Base-by-base conservation (phyloP, 2,888 invertebrate species). In the Trachelus iudaicus region DNA sequence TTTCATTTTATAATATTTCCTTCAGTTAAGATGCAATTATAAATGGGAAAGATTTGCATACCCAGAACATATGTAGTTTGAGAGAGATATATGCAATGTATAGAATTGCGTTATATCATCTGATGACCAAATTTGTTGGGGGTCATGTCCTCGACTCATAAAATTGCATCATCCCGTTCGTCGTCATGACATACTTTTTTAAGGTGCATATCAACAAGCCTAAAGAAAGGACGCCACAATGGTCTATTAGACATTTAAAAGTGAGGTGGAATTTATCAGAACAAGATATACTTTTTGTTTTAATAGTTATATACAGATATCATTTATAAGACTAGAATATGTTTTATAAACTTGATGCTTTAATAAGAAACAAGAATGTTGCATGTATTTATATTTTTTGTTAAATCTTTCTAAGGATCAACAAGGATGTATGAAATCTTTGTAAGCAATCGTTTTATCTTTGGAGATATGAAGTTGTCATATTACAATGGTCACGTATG, bases 101-200 rank as follows among this genome's bases (percentile, higher is more conserved):
- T 56, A 56, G 23, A 56, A 56, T 56, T 23, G 56, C 23, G 56
- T 56, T 56, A 56, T 56, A 56, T 56, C 56, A 56, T 56, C 35
- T 23, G 31, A 75, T 74, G 77, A 77, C 35, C 69, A 77, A 77
- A 77, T 34, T 34, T 15, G 37, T 77, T 34, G 74, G 35, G 37
- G 76, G 77, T 69, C 34, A 56, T 34, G 69, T 75, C 77, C 77
- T 15, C 69, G 74, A 69, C 69, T 34, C n/a, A 35, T 12, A 69
- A 73, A 75, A 71, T 74, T 35, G 35, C 37, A 30, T 35, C 34
- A 74, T 35, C 3, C 15, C n/a, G 71, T 34, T 31, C 4, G 71
- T 71, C 9, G 31, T 56, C 56, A 56, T 71, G 71, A 33, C 71
- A 71, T 34, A 71, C 71, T 33, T 71, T 71, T 71, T 33, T 71